Conservation (phyloP, 92 coral and sea anemone species). For the Phenganax stokvisi region DNA sequence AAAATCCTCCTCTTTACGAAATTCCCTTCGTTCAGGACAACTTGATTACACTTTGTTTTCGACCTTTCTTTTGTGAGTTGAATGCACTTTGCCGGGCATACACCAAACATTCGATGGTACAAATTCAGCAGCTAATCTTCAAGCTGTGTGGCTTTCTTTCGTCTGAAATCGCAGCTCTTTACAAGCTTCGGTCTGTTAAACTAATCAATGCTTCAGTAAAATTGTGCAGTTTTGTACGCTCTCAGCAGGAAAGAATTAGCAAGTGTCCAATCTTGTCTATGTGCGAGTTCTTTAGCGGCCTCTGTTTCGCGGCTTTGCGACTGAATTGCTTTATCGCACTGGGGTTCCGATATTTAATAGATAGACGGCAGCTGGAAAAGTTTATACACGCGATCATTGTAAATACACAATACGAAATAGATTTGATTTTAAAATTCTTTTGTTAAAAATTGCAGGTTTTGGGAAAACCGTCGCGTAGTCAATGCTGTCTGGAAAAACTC, state of each 20-base stretch:
- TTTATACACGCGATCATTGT: constrained; percentile 6
- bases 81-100: no score
- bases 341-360: constrained; percentile 14
- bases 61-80: no score
- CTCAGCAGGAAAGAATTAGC: constrained; percentile 24
- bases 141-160: background rate
- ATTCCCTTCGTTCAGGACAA: no score
- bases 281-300: background rate
- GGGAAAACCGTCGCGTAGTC: no score
- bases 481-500: no score
- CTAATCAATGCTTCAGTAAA: background rate
- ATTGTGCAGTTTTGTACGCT: background rate
- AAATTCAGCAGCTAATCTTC: background rate
- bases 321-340: background rate
- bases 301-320: background rate
- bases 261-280: background rate
- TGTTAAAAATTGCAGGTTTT: no score
- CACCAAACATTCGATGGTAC: background rate
- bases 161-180: background rate
- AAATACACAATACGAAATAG: background rate
- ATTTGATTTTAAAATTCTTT: background rate
- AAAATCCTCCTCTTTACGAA: no score
- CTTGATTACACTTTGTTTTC: no score
- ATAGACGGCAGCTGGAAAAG: constrained; percentile 15
- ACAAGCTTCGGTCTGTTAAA: background rate